Evolutionary conservation across 2,888 invertebrate species (phyloP), one percentile per base, ranked within the genome.

Genomic region (Eledone cirrhosa): DNA sequence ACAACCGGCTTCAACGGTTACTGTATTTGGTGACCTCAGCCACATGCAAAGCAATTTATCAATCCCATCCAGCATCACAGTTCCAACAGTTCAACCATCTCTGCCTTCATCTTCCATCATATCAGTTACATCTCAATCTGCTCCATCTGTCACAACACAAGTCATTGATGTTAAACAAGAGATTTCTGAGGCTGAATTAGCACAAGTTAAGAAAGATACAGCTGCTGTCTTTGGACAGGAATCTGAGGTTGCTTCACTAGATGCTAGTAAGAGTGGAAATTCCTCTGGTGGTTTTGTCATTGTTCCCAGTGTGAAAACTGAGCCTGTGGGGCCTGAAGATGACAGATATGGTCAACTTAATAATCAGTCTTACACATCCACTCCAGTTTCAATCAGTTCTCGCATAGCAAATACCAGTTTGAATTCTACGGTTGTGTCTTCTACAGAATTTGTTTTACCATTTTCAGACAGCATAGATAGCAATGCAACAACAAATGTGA

Each of bases 151-250:
- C 41, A 72, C 72, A 14, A 72, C 72, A 27, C 72, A 72, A 29
- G 72, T 72, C 72, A 72, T 72, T 22, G 72, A 72, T 72, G 72
- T 72, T 41, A 72, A 72, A 41, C 72, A 72, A 19, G 72, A 72
- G 41, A 72, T 72, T 13, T 33, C 72, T 41, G 72, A 72, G 14
- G 72, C 72, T 5, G 72, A 72, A 41, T 41, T 72, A 41, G 72
- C 72, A 31, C 72, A 72, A 72, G 72, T 72, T 41, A 19, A 41
- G 41, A 72, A 72, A 19, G 72, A 72, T 14, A 72, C 72, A 0
- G 72, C 72, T 31, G 72, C 72, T 5, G 72, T 72, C 4, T 72
- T 72, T n/a, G 72, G 72, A n/a, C 72, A 72, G n/a, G 72, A 72
- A 33, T 72, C 72, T 0, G 41, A 31, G 33, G 72, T 72, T 11